Evolutionary conservation across 2,113 vertebrate species (phyloP).

Genomic region (Chloropsis hardwickii): DNA sequence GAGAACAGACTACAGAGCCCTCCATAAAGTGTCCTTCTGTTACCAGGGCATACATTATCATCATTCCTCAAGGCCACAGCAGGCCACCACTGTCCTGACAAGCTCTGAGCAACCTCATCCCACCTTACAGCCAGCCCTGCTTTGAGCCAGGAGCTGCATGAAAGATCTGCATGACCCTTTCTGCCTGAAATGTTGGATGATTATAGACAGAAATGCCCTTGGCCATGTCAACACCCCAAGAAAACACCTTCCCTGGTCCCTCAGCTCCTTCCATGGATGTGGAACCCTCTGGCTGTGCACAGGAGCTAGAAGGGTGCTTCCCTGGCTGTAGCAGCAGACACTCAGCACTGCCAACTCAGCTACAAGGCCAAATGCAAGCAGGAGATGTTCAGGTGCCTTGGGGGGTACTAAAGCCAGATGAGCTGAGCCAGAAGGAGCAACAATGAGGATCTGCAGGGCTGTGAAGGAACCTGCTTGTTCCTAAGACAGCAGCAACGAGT

Average conservation of each 20-base stretch:
- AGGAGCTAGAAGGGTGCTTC: background rate
- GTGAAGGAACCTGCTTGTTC: background rate
- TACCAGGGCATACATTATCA: background rate
- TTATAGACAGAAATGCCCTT: background rate
- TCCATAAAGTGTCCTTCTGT: background rate
- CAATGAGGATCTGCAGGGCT: background rate
- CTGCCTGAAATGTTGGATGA: background rate
- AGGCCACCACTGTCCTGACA: background rate
- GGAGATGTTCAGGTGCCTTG: background rate
- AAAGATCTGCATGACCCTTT: background rate
- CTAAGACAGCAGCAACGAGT: background rate
- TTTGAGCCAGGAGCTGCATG: background rate
- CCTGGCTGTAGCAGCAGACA: background rate
- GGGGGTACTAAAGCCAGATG: fast-evolving
- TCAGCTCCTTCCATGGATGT: background rate
- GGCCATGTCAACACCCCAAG: fast-evolving
- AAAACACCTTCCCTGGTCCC: background rate
- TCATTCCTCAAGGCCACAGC: background rate
- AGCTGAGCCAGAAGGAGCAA: background rate
- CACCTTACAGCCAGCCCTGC: background rate
- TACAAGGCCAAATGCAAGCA: background rate
- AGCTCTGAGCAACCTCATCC: background rate
- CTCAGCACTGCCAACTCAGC: background rate
- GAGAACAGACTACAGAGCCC: background rate
- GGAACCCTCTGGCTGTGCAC: background rate